Conservation (phyloP, 2,797 vertebrate genomes). For the Morelia viridis region DNA sequence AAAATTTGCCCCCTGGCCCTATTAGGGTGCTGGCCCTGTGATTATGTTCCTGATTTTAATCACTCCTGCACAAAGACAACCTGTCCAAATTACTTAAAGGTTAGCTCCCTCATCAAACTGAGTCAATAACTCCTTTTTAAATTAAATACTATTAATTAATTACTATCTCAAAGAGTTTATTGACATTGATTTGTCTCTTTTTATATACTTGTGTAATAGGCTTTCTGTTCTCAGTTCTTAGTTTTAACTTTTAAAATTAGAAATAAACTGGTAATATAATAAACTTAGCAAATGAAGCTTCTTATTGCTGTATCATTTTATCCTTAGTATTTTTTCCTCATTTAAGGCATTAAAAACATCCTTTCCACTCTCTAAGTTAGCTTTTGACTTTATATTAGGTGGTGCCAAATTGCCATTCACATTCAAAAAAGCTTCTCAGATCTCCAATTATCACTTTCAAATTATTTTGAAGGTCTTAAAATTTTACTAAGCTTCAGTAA, state of each 20-base stretch:
- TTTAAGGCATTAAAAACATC: neutral
- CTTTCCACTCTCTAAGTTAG: neutral
- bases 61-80: conserved; percentile 63
- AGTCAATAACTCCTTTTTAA: conserved; percentile 67
- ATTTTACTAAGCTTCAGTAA: neutral
- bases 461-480: neutral
- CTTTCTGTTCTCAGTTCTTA: conserved; percentile 3
- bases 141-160: conserved; percentile 74
- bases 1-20: conserved; percentile 28
- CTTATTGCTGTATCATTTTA: neutral
- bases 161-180: conserved; percentile 66
- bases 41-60: conserved; percentile 63
- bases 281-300: accelerated
- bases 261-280: accelerated
- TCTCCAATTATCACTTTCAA: neutral
- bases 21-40: conserved; percentile 46
- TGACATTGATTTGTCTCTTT: conserved; percentile 66
- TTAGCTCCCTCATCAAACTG: conserved; percentile 64
- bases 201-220: conserved; percentile 55
- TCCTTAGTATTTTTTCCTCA: neutral
- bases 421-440: neutral
- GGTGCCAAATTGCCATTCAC: neutral
- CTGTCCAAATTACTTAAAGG: conserved; percentile 64
- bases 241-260: conserved; percentile 33
- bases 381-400: neutral